phyloP scores from a whole-genome alignment of 1,140 invertebrate genomes.

The Rhagoletis pomonella region DNA sequence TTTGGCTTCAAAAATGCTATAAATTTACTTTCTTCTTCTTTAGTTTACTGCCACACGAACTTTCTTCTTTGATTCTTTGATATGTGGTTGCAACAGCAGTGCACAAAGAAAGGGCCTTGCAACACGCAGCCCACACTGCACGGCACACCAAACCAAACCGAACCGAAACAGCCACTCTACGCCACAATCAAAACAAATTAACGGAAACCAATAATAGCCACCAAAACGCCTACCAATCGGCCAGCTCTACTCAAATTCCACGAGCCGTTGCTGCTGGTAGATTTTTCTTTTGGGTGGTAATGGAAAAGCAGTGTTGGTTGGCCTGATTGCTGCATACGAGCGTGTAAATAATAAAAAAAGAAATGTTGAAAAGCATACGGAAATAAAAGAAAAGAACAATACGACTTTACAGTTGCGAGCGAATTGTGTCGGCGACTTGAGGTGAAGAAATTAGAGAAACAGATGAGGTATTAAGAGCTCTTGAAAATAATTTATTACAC shows the following conservation, averaged over 20 bases:
- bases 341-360: constrained; percentile 23
- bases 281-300: background rate
- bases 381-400: background rate
- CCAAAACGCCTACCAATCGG: background rate
- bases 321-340: background rate
- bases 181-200: constrained; percentile 3
- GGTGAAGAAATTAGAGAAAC: background rate
- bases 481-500: constrained; percentile 48
- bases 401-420: background rate
- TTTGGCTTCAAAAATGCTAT: background rate
- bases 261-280: background rate
- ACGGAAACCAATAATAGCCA: constrained; percentile 26
- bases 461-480: constrained; percentile 29
- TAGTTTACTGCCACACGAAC: too few relatives aligned
- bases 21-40: background rate
- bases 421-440: background rate
- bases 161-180: background rate
- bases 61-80: background rate
- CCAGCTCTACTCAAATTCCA: background rate
- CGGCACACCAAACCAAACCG: background rate
- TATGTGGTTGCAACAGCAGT: background rate
- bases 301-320: constrained; percentile 47
- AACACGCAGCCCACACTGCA: background rate
- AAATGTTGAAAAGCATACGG: background rate
- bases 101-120: too few relatives aligned